Conservation (phyloP, 2,888 invertebrate genomes). For the Aelia acuminata region DNA sequence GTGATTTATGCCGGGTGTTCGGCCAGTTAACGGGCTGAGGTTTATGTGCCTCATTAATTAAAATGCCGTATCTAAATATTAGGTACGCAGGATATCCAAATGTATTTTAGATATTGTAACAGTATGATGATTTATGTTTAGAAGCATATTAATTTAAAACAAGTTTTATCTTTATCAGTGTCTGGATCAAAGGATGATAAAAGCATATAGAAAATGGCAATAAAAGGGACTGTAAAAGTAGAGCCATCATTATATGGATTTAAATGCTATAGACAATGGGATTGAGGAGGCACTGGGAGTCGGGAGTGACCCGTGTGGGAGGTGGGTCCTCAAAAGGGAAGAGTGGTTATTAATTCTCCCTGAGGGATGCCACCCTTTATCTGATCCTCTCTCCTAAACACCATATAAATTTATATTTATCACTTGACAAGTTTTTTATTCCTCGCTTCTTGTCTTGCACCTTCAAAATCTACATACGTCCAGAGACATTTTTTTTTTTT, state of each 20-base stretch:
- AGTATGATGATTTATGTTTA: not conserved
- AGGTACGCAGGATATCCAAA: not conserved
- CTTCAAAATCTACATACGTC: slow-evolving; percentile 38
- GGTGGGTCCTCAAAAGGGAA: slow-evolving; percentile 32
- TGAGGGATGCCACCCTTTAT: slow-evolving; percentile 51
- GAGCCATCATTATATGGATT: not conserved
- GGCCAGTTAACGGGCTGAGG: not conserved
- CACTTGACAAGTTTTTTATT: slow-evolving; percentile 53
- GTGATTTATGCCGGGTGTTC: not conserved
- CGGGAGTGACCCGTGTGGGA: not conserved
- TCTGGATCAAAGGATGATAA: not conserved
- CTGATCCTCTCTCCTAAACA: slow-evolving; percentile 51
- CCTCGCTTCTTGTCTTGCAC: slow-evolving; percentile 36
- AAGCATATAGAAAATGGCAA: not conserved
- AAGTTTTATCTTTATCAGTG: not conserved
- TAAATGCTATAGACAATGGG: not conserved
- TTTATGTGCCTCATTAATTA: not conserved
- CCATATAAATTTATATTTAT: slow-evolving; percentile 55
- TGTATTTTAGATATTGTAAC: not conserved
- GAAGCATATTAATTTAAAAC: not conserved
- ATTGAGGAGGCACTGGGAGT: not conserved
- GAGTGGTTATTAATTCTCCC: slow-evolving; percentile 49
- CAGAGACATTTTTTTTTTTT: not conserved
- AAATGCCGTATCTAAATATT: not conserved
- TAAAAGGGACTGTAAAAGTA: not conserved